These are phyloP conservation scores for Eristalis pertinax DNA, from an alignment of 2,888 invertebrate genomes.

Conservation along the genomic window DNA sequence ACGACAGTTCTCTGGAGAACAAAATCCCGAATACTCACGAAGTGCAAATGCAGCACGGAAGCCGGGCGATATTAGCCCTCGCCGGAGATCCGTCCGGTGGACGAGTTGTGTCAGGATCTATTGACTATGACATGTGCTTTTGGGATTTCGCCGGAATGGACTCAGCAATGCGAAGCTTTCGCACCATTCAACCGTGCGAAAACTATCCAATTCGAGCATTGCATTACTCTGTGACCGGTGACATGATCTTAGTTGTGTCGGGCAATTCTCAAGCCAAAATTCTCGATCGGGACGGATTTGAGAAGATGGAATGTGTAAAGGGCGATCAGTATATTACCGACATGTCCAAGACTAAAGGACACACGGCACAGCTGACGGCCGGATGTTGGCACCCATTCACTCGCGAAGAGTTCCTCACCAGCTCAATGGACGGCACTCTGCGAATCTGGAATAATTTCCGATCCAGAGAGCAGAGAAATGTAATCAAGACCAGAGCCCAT, in stretches of 20 bases:
- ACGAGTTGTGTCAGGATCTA: conserved; percentile 91
- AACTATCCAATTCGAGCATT: conserved; percentile 93
- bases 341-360: conserved; percentile 96
- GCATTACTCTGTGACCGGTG: conserved; percentile 97
- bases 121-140: conserved; percentile 97
- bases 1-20: conserved; percentile 80
- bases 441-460: conserved; percentile 94
- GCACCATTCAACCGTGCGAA: conserved; percentile 96
- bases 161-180: conserved; percentile 93
- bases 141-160: conserved; percentile 99
- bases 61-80: conserved; percentile 93
- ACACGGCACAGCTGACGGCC: conserved; percentile 93
- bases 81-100: conserved; percentile 97
- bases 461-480: conserved; percentile 88
- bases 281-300: conserved; percentile 96
- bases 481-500: conserved; percentile 93
- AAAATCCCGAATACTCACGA: conserved; percentile 89
- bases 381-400: conserved; percentile 97
- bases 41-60: conserved; percentile 93
- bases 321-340: conserved; percentile 98
- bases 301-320: conserved; percentile 94
- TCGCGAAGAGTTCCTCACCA: conserved; percentile 96
- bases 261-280: conserved; percentile 97
- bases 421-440: conserved; percentile 95
- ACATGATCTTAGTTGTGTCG: conserved; percentile 94